phyloP scores from a whole-genome alignment of 2,797 vertebrate species.

The Epinephelus coioides region DNA sequence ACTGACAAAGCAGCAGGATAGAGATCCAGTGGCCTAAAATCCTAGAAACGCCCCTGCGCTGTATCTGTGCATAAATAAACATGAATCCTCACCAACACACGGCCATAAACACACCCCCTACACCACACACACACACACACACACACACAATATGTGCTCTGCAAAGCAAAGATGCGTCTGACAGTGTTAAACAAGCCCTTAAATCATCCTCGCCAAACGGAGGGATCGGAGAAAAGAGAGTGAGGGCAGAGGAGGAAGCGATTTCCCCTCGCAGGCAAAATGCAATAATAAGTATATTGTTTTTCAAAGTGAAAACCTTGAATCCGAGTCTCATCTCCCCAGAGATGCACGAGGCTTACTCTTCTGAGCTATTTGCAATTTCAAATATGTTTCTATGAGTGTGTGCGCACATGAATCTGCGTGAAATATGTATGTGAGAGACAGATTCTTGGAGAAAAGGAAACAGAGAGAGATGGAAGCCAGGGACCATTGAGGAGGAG shows the following conservation, averaged over 20 bases:
- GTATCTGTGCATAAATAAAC: neutral
- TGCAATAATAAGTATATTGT: slow-evolving; percentile 67
- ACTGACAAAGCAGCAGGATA: too few relatives aligned
- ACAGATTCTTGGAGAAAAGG: slow-evolving; percentile 48
- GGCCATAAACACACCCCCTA: neutral
- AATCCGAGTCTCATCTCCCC: slow-evolving; percentile 67
- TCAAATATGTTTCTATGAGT: slow-evolving; percentile 62
- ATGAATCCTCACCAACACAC: neutral
- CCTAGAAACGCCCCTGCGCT: too few relatives aligned
- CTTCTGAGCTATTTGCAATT: slow-evolving; percentile 72
- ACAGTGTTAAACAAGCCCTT: slow-evolving; percentile 68
- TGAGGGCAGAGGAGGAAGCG: slow-evolving; percentile 22
- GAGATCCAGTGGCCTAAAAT: too few relatives aligned
- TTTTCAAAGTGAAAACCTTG: slow-evolving; percentile 73
- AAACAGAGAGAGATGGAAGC: slow-evolving; percentile 38
- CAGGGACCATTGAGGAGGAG: slow-evolving; percentile 55
- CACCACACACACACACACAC: neutral
- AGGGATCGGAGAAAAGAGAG: slow-evolving; percentile 34
- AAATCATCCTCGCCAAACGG: slow-evolving; percentile 65
- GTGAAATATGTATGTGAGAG: slow-evolving; percentile 30
- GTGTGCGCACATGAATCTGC: slow-evolving; percentile 24
- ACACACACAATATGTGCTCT: slow-evolving; percentile 29
- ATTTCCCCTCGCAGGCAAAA: slow-evolving; percentile 63
- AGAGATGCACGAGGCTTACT: slow-evolving; percentile 59
- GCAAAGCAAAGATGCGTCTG: slow-evolving; percentile 49